Conservation (phyloP, 2,888 invertebrate species). For the Cynaeus angustus region DNA sequence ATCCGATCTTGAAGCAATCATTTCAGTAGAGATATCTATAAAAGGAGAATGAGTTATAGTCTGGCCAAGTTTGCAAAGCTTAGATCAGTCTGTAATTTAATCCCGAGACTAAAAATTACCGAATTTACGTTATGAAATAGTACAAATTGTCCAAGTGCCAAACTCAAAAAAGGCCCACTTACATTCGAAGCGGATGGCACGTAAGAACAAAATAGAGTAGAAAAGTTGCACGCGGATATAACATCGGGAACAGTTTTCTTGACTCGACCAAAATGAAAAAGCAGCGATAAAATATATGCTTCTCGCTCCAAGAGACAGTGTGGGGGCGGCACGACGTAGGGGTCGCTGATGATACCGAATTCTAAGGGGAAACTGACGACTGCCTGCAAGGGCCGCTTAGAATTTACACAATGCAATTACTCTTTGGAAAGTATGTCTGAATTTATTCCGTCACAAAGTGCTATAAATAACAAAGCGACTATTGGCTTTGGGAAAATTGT, state of each 20-base stretch:
- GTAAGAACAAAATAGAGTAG: slow-evolving; percentile 28
- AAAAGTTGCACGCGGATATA: slow-evolving; percentile 49
- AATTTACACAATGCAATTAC: slow-evolving; percentile 65
- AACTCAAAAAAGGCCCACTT: too few species aligned
- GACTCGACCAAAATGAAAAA: slow-evolving; percentile 61
- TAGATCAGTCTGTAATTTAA: too few species aligned
- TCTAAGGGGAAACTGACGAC: slow-evolving; percentile 53
- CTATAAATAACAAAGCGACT: slow-evolving; percentile 32
- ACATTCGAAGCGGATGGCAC: neutral
- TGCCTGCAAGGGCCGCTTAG: slow-evolving; percentile 60
- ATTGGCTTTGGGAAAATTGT: slow-evolving; percentile 20
- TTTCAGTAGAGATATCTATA: neutral
- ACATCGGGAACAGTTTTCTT: slow-evolving; percentile 56
- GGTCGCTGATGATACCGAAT: slow-evolving; percentile 61
- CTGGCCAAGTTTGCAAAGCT: too few species aligned
- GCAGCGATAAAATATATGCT: slow-evolving; percentile 60
- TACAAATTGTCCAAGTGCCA: too few species aligned
- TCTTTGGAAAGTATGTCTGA: slow-evolving; percentile 55
- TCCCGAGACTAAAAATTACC: too few species aligned
- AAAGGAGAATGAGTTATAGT: too few species aligned
- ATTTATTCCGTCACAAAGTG: slow-evolving; percentile 52
- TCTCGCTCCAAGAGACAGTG: slow-evolving; percentile 50
- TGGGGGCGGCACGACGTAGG: slow-evolving; percentile 53
- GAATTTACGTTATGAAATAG: too few species aligned
- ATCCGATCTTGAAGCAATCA: slow-evolving; percentile 3